Evolutionary conservation across 2,888 invertebrate genomes (phyloP), one percentile per base, ranked within the genome.

Genomic region (Apamea anceps): DNA sequence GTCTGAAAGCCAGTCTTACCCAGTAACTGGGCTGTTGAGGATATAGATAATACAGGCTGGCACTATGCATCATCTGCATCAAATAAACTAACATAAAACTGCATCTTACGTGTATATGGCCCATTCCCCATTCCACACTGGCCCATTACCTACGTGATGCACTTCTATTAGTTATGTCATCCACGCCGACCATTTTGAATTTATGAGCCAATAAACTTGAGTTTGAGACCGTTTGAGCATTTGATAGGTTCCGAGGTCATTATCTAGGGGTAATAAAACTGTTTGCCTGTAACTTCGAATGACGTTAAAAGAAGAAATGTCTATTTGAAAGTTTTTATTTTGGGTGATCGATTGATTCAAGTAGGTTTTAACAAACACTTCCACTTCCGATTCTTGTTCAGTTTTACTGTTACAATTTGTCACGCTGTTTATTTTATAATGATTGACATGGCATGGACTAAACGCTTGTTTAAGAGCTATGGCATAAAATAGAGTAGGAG

Each of bases 181-280:
- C 42, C 65, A 77, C 72, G 74, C 72, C 79, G 67, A 65, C 72
- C 72, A 79, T 84, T 83, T 84, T 70, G 60, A 85, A 79, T 80
- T 87, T 84, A 87, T 77, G 85, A n/a, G 42, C 28, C 62, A 72
- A 77, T 85, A 87, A 85, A 80, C n/a, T 77, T 45, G 60, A 84
- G 73, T 84, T 84, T 72, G 63, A 80, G 48, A 85, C 28, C 71
- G 60, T 84, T 85, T 65, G 71, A 86, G 37, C 73, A 25, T 75
- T 78, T 75, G 66, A 84, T 84, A 81, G 63, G 86, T 82, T 67
- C 72, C 28, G 45, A 60, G 57, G 82, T 65, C 77, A 82, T 77
- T 77, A 45, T 21, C 74, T 70, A 25, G 8, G 2, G 4, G 84
- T 57, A 74, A 75, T 84, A 79, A 86, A 84, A 84, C 54, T 86